Percentiles rank a stretch among this genome's conserved stretches.
phyloP scores from a whole-genome alignment of 2,797 vertebrate genomes.

The Acanthiza pusilla region DNA sequence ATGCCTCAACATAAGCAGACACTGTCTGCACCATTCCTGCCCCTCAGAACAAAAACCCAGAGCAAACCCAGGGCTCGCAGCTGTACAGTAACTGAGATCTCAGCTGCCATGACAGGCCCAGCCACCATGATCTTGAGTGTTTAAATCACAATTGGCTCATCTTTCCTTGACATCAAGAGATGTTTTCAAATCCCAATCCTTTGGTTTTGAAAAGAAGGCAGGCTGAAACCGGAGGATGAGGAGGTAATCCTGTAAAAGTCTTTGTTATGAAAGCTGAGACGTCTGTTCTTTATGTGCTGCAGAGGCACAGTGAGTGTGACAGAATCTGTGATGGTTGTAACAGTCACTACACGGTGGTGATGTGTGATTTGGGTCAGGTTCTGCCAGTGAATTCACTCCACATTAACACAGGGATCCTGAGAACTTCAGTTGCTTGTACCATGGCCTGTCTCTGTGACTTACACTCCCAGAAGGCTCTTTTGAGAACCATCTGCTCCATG shows the following conservation, averaged over 20 bases:
- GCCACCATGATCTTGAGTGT: neutral
- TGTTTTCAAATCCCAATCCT: neutral
- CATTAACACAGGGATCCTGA: neutral
- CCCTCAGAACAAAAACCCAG: neutral
- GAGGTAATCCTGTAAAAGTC: neutral
- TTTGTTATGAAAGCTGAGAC: neutral
- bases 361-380: neutral
- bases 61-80: neutral
- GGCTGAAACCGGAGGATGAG: neutral
- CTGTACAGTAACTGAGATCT: neutral
- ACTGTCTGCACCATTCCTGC: accelerated
- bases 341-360: accelerated
- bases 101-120: neutral
- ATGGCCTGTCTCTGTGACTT: neutral
- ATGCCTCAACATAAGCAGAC: neutral
- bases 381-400: neutral
- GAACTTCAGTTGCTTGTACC: neutral
- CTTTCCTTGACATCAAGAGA: neutral
- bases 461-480: neutral
- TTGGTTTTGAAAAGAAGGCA: neutral
- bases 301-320: neutral
- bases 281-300: neutral
- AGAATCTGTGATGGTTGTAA: neutral
- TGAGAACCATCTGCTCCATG: neutral
- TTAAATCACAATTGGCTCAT: neutral